These are phyloP conservation scores for Aurelia sp. DNA, from an alignment of 30 jellyfish, hydroid and myxozoan species.

Conservation along the genomic window DNA sequence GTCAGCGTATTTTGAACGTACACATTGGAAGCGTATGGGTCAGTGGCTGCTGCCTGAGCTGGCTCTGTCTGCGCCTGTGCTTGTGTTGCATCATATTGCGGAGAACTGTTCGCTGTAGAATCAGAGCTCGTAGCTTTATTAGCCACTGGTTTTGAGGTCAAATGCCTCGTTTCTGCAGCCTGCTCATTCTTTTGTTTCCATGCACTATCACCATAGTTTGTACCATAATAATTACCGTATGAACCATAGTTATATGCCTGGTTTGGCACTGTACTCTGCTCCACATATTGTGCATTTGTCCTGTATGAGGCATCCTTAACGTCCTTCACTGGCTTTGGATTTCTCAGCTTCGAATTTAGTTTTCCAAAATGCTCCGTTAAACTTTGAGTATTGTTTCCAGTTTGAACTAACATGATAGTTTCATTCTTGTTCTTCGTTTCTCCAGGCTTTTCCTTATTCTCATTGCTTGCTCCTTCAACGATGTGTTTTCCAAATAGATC, in stretches of 20 bases:
- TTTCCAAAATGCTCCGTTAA: not conserved
- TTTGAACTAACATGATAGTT: constrained; percentile 55
- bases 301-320: not conserved
- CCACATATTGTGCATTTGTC: not conserved
- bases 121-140: not conserved
- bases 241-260: too few relatives aligned
- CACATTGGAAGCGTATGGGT: constrained; percentile 2
- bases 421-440: not conserved
- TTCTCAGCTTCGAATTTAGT: not conserved
- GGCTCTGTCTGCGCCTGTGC: not conserved
- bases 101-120: not conserved
- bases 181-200: constrained; percentile 1
- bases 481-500: constrained; percentile 63
- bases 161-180: constrained; percentile 47
- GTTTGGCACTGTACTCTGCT: not conserved
- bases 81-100: not conserved
- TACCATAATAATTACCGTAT: not conserved
- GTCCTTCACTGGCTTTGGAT: not conserved
- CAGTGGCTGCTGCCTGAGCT: not conserved
- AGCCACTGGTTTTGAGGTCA: constrained; percentile 12
- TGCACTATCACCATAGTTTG: not conserved
- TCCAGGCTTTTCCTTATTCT: not conserved
- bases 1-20: constrained; percentile 23
- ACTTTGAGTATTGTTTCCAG: constrained; percentile 51
- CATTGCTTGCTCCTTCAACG: constrained; percentile 34